A percentile compares a stretch with the other conserved stretches of the same genome.
Evolutionary conservation across 2,113 vertebrate species (phyloP).

Genomic region (Hyaena hyaena): DNA sequence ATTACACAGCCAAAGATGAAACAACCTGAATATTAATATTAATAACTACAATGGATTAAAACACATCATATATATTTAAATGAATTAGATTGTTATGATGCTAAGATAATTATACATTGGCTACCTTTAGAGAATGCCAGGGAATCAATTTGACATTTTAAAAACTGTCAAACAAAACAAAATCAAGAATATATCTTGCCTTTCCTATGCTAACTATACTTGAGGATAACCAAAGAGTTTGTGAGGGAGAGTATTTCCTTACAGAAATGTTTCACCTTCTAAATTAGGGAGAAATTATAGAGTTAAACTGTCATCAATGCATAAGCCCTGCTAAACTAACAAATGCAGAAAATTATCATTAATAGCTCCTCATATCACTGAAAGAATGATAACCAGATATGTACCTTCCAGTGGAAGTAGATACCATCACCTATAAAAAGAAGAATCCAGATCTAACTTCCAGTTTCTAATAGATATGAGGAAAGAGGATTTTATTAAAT

Average conservation of each 20-base stretch:
- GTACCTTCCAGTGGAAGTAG: background rate
- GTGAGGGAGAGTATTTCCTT: background rate
- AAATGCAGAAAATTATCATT: background rate
- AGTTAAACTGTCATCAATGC: background rate
- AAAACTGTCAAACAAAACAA: background rate
- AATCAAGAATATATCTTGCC: background rate
- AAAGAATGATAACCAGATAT: background rate
- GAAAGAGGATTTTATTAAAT: background rate
- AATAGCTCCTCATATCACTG: background rate
- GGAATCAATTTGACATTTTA: background rate
- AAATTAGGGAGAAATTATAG: background rate
- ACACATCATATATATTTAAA: background rate
- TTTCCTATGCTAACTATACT: background rate
- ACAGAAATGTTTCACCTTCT: background rate
- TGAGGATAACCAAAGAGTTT: background rate
- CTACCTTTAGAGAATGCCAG: background rate
- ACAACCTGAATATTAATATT: background rate
- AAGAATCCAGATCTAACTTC: background rate
- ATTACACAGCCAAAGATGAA: background rate
- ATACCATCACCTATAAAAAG: background rate
- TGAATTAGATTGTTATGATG: background rate
- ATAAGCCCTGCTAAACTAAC: background rate
- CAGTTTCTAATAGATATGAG: background rate
- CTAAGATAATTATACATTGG: background rate
- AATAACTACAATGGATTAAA: conserved; percentile 4